phyloP scores from a whole-genome alignment of 2,113 vertebrate genomes.

The Campylomormyrus numenius region DNA sequence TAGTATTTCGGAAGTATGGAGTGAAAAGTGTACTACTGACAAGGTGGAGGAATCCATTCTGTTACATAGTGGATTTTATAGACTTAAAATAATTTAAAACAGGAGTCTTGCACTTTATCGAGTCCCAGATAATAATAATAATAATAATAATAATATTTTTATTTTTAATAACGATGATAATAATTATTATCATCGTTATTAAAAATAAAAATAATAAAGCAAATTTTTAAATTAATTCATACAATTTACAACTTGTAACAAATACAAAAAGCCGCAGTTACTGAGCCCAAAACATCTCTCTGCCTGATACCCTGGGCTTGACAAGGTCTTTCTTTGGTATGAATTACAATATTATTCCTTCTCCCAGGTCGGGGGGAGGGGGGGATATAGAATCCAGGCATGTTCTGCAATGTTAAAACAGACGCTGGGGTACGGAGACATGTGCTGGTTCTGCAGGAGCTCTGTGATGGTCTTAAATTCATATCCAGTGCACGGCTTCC shows the following conservation, averaged over 20 bases:
- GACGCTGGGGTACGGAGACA: not conserved
- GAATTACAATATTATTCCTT: not conserved
- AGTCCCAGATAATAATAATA: not conserved
- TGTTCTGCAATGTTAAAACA: not conserved
- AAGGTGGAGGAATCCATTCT: not conserved
- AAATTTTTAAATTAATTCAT: not conserved
- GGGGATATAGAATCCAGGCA: not conserved
- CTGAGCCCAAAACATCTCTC: conserved; percentile 35
- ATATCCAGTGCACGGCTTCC: not conserved
- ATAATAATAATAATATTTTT: not conserved
- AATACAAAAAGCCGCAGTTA: conserved; percentile 10
- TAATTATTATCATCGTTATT: too few relatives aligned
- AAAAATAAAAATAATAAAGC: not conserved
- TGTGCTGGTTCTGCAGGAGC: not conserved
- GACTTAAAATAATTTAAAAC: not conserved
- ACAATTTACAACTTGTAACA: not conserved
- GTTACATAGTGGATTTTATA: not conserved
- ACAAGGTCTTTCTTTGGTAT: conserved; percentile 16
- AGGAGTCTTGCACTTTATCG: not conserved
- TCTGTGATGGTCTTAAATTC: not conserved
- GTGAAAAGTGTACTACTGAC: not conserved
- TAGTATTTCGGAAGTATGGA: not conserved
- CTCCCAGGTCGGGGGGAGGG: not conserved
- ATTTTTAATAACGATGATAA: too few relatives aligned
- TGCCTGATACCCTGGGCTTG: not conserved